Evolutionary conservation across 2,797 vertebrate genomes (phyloP), one percentile per base, ranked within the genome.

Genomic region (Tokudaia muenninki): DNA sequence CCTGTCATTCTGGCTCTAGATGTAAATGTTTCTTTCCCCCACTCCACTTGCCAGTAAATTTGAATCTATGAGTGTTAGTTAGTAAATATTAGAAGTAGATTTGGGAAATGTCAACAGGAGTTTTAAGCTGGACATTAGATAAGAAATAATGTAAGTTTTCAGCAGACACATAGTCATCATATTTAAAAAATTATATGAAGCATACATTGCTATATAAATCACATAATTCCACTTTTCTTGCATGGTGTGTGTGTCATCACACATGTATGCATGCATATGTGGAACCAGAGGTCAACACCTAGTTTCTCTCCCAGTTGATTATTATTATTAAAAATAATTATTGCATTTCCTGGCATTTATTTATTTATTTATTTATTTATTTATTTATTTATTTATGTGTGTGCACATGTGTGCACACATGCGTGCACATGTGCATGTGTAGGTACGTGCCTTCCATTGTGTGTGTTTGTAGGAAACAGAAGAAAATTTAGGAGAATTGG

Each of bases 111-210:
- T 75, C 72, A 90, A 41, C 31, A 94, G 29, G 47, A 55, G 41
- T 89, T 41, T 41, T 16, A 96, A 86, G 26, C 34, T 21, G 41
- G 17, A 31, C 1, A 34, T 91, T 91, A 88, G 83, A 88, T 7
- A 37, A 81, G 61, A 96, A 96, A 94, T 12, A 34, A 22, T 72
- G 12, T 44, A 44, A 55, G 21, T 44, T 83, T 95, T 65, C 31
- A 81, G 79, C 11, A 22, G 37, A 26, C 19, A 88, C 24, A 44
- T 1, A 80, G 13, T 87, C 77, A 59, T 65, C 75, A 78, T 31
- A 92, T 61, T 94, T 13, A 55, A 87, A 81, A 55, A 34, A 87
- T 77, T 70, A 19, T 17, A 65, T 72, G 65, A 95, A 87, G 91
- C 13, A 16, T 50, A 57, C n/a, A 90, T 80, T 74, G 61, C 50